Evolutionary conservation across 1,140 invertebrate species (phyloP), one percentile per base, ranked within the genome.

Genomic region (Lordiphosa clarofinis): DNA sequence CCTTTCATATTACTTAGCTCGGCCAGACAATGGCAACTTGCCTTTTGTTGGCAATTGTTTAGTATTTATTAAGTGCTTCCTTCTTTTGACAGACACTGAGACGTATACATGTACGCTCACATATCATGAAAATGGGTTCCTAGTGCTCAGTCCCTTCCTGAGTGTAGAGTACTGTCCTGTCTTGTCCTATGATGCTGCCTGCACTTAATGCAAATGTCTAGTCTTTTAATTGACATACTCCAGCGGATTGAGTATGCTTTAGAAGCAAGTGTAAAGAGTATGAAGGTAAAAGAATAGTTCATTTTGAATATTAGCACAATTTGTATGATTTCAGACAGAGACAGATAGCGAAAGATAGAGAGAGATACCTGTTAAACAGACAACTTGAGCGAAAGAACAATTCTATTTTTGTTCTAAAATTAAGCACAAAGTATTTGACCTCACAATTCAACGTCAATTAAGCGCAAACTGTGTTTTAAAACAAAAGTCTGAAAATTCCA

Each of bases 1-100:
- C 58, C 53, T 24, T 42, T 48, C 48, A 49, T 13, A 21, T 37
- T 47, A 33, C 7, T 19, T n/a, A 13, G 9, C 43, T 49, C 15
- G 36, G 36, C 1, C 44, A 54, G 48, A 81, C 71, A 71, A 62
- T 70, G 55, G 7, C 46, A 11, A 19, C 33, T 28, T 69, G 52
- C 56, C 61, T 60, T 76, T 81, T 81, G 75, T 81, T 81, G 66
- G 56, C 67, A 63, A 68, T 74, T 71, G 75, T 67, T 74, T 81
- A 63, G 75, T 62, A 82, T 81, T 81, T 81, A 81, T 81, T 74
- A 81, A 81, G 76, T 75, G 75, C 71, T 81, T 81, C 75, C 75
- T 74, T 58, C 24, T 60, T 62, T 52, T 59, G 67, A 54, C 73
- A 63, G 60, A 54, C 67, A 75, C 61, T 67, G 60, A 58, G 57